Conservation (phyloP, 2,888 invertebrate species). For the Brachypalpus laphriformis region DNA sequence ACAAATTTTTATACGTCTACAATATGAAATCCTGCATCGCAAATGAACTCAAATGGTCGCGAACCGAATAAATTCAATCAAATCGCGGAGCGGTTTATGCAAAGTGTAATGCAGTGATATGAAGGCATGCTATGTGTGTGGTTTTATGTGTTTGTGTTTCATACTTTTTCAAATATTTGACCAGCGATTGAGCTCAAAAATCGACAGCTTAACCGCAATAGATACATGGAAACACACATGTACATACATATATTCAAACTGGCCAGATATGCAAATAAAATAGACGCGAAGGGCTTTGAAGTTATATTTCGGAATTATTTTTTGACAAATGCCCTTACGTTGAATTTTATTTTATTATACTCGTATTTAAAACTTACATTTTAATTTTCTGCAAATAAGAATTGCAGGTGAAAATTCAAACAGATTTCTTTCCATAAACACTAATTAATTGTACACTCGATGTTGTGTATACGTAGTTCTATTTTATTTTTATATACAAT, state of each 20-base stretch:
- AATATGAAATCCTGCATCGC: conserved; percentile 62
- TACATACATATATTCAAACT: background rate
- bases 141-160: conserved; percentile 23
- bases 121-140: background rate
- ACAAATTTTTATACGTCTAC: background rate
- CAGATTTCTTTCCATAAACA: conserved; percentile 1
- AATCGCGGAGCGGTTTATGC: conserved; percentile 11
- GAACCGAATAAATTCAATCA: conserved; percentile 59
- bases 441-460: conserved; percentile 32
- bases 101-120: conserved; percentile 12
- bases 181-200: conserved; percentile 58
- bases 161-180: conserved; percentile 54
- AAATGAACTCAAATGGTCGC: conserved; percentile 62
- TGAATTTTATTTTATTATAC: background rate
- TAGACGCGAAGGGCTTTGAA: conserved; percentile 24
- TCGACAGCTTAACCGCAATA: conserved; percentile 63
- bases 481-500: conserved; percentile 31
- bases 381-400: too few species aligned
- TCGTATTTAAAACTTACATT: too few species aligned
- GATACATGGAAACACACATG: conserved; percentile 43
- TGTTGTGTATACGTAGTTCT: conserved; percentile 39
- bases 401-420: background rate
- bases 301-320: conserved; percentile 22
- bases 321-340: background rate
- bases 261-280: conserved; percentile 7